These are phyloP conservation scores for Macropis europaea DNA, from an alignment of 2,888 invertebrate genomes.

Conservation along the genomic window DNA sequence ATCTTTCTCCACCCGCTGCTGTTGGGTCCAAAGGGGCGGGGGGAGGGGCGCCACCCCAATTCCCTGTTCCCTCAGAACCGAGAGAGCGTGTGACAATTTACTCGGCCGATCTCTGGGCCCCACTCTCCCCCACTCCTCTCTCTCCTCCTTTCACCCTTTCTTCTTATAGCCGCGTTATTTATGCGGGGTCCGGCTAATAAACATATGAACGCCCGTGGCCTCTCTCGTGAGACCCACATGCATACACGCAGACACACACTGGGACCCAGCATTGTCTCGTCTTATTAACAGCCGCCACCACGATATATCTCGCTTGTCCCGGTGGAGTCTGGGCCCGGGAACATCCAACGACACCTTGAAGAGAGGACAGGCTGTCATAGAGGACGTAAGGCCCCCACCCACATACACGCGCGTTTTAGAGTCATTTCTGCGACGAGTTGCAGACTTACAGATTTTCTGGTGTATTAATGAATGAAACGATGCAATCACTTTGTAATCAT, in stretches of 20 bases:
- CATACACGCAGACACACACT: slow-evolving; percentile 42
- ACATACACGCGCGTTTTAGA: slow-evolving; percentile 51
- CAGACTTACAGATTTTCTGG: neutral
- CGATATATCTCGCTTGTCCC: slow-evolving; percentile 73
- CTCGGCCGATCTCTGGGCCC: slow-evolving; percentile 75
- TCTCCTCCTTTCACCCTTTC: slow-evolving; percentile 69
- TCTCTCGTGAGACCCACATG: slow-evolving; percentile 66
- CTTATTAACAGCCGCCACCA: slow-evolving; percentile 76
- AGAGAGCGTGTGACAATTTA: slow-evolving; percentile 80
- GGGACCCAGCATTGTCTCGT: slow-evolving; percentile 75
- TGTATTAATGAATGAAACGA: no score
- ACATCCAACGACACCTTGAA: slow-evolving; percentile 66
- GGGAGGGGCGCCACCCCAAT: slow-evolving; percentile 65
- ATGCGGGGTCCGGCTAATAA: slow-evolving; percentile 79
- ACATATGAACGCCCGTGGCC: slow-evolving; percentile 79
- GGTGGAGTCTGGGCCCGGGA: slow-evolving; percentile 40
- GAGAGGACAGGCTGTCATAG: slow-evolving; percentile 62
- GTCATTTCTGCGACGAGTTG: slow-evolving; percentile 19
- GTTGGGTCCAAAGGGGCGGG: slow-evolving; percentile 58
- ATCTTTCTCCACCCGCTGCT: slow-evolving; percentile 74
- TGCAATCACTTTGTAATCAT: no score
- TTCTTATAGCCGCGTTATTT: slow-evolving; percentile 79
- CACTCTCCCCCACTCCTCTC: slow-evolving; percentile 47
- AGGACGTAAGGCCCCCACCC: slow-evolving; percentile 43
- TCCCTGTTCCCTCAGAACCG: slow-evolving; percentile 70